These are phyloP conservation scores for Crypturellus undulatus DNA, from an alignment of 2,113 vertebrate species.

Conservation along the genomic window DNA sequence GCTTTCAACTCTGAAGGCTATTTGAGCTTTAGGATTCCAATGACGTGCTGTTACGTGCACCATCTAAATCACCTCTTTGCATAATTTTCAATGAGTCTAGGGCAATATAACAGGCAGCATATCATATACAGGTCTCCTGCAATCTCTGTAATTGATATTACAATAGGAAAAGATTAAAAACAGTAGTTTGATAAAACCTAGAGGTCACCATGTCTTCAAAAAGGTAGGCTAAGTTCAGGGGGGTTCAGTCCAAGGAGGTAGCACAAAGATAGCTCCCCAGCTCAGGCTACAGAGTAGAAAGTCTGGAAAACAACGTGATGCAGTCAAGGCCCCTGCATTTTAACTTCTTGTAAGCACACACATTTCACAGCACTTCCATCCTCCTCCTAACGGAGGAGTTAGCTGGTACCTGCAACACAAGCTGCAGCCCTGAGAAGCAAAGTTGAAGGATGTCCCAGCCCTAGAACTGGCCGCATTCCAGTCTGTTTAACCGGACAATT, in stretches of 20 bases:
- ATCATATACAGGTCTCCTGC: not conserved
- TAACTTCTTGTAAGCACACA: not conserved
- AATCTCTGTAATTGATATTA: no score
- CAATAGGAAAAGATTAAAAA: not conserved
- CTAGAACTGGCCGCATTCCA: constrained; percentile 15
- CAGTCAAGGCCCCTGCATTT: not conserved
- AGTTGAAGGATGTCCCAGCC: not conserved
- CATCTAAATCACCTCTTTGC: not conserved
- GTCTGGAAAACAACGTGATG: not conserved
- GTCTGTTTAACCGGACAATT: constrained; percentile 63
- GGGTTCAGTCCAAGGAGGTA: not conserved
- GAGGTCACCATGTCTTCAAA: not conserved
- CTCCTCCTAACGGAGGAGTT: rapidly evolving
- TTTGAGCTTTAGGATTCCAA: not conserved
- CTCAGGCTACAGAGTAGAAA: not conserved
- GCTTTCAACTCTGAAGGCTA: rapidly evolving
- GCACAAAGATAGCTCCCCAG: rapidly evolving
- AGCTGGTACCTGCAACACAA: not conserved
- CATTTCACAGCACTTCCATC: not conserved
- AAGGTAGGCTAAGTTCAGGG: rapidly evolving
- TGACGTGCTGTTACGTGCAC: not conserved
- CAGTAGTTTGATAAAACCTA: not conserved
- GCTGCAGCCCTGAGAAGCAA: not conserved
- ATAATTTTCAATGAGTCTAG: not conserved
- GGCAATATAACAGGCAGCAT: not conserved